Percentiles rank a stretch among this genome's conserved stretches.
Evolutionary conservation across 2,797 vertebrate species (phyloP).

Genomic region (Myripristis jacobus): DNA sequence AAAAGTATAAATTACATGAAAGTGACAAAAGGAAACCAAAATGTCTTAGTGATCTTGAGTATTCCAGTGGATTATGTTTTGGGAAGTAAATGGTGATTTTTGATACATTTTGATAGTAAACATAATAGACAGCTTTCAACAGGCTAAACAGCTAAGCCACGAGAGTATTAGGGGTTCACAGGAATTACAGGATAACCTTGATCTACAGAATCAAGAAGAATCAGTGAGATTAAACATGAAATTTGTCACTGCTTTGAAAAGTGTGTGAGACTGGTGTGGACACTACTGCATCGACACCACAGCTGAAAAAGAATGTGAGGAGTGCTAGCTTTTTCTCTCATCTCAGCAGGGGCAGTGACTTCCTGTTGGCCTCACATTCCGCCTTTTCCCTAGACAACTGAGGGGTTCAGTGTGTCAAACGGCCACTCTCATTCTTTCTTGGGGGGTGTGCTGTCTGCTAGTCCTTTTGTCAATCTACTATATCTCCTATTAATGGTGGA

Average conservation of each 20-base stretch:
- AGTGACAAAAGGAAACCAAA: too few relatives aligned
- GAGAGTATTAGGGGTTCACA: neutral
- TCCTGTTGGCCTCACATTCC: slow-evolving; percentile 63
- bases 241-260: slow-evolving; percentile 12
- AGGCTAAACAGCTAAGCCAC: neutral
- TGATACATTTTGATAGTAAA: neutral
- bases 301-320: slow-evolving; percentile 35
- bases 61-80: too few relatives aligned
- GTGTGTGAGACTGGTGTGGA: slow-evolving; percentile 9
- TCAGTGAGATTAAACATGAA: slow-evolving; percentile 3
- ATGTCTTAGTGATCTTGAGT: too few relatives aligned
- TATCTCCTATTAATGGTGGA: too few relatives aligned
- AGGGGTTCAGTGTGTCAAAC: slow-evolving; percentile 7
- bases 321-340: slow-evolving; percentile 29
- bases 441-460: neutral
- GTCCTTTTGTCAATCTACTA: too few relatives aligned
- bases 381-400: slow-evolving; percentile 40
- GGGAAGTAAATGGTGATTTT: too few relatives aligned
- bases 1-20: too few relatives aligned
- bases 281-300: slow-evolving; percentile 14
- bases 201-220: neutral
- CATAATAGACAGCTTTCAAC: neutral
- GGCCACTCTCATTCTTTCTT: neutral
- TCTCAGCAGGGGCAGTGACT: slow-evolving; percentile 47
- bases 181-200: neutral